These are phyloP conservation scores for Coracias cyanogaster DNA, from an alignment of 2,797 vertebrate species.

Conservation along the genomic window DNA sequence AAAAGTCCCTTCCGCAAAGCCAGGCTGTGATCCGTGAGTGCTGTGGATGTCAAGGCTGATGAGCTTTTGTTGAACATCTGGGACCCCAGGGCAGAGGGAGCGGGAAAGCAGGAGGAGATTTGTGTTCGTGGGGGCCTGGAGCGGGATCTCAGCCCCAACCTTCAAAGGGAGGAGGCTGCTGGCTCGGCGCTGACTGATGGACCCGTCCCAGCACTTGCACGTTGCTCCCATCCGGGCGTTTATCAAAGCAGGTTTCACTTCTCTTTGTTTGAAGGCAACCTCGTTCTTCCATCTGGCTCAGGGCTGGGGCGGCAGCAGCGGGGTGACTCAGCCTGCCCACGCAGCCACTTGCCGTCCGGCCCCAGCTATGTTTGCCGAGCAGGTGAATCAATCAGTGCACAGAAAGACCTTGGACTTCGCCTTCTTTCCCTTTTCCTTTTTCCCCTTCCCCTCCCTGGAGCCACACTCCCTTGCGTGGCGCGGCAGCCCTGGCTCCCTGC, in stretches of 20 bases:
- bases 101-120: not conserved
- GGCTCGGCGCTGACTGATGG: not conserved
- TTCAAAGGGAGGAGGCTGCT: not conserved
- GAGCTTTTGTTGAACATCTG: not conserved
- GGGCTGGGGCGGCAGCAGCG: not conserved
- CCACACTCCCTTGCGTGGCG: rapidly evolving
- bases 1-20: not conserved
- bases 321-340: slow-evolving; percentile 44
- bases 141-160: rapidly evolving
- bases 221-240: not conserved
- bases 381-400: not conserved
- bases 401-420: not conserved
- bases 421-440: not conserved
- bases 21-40: not conserved
- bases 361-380: not conserved
- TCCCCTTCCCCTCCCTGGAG: not conserved
- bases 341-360: not conserved
- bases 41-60: rapidly evolving
- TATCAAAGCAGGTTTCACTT: slow-evolving; percentile 18
- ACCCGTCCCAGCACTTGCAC: not conserved
- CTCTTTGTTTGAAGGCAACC: not conserved
- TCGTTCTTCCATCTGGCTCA: not conserved
- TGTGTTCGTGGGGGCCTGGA: not conserved
- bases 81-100: not conserved
- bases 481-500: not conserved